Conservation (phyloP, 2,113 vertebrate genomes). For the Daphoenositta chrysoptera region DNA sequence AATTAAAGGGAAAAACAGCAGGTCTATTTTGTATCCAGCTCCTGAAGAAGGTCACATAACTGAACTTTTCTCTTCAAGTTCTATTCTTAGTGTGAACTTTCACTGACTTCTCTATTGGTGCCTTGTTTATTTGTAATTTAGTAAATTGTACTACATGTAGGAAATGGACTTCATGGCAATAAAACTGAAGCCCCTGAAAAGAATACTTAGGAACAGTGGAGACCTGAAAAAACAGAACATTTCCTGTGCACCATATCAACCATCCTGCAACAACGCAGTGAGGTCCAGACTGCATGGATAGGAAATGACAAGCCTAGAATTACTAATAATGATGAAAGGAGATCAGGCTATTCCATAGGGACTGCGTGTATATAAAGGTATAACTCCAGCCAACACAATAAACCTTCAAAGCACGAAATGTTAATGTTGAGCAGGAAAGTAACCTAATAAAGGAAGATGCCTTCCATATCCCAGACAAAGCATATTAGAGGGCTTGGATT, state of each 20-base stretch:
- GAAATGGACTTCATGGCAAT: constrained; percentile 53
- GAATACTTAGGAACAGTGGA: neutral
- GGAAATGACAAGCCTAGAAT: constrained; percentile 24
- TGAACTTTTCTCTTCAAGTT: constrained; percentile 66
- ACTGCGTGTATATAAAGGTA: neutral
- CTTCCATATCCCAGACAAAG: constrained; percentile 43
- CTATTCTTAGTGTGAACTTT: constrained; percentile 79
- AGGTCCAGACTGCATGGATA: constrained; percentile 24
- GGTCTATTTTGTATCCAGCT: constrained; percentile 44
- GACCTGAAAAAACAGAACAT: constrained; percentile 61
- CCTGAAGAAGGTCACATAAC: constrained; percentile 70
- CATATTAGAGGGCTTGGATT: constrained; percentile 24
- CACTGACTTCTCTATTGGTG: constrained; percentile 65
- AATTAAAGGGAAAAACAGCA: constrained; percentile 38
- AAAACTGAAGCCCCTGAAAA: constrained; percentile 43
- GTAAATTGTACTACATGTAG: constrained; percentile 65
- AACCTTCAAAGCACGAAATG: constrained; percentile 47
- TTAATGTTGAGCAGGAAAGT: constrained; percentile 39
- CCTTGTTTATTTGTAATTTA: constrained; percentile 62
- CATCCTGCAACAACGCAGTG: neutral
- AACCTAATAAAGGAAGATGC: constrained; percentile 64
- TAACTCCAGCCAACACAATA: constrained; percentile 46
- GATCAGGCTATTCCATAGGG: constrained; percentile 2
- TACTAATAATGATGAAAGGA: constrained; percentile 20
- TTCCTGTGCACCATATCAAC: constrained; percentile 34